A percentile compares a stretch with the other conserved stretches of the same genome.
phyloP scores from a whole-genome alignment of 1,140 invertebrate species.

The Lasioglossum baleicum region DNA sequence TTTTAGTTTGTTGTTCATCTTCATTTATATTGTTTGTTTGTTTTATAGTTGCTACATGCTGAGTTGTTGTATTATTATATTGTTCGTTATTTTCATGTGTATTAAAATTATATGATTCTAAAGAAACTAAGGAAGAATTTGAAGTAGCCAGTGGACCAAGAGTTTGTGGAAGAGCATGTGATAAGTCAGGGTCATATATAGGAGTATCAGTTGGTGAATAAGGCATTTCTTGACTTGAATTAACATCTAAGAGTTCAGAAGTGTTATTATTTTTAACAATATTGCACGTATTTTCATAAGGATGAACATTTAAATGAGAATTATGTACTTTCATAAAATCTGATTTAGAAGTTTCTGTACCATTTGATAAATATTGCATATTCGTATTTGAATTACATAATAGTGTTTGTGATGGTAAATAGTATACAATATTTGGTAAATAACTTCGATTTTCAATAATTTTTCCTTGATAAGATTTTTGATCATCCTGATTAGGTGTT shows the following conservation, averaged over 20 bases:
- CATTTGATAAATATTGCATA: conserved; percentile 61
- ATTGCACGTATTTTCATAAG: too few species aligned
- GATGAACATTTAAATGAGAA: conserved; percentile 14
- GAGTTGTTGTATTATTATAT: conserved; percentile 5
- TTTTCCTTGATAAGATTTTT: conserved; percentile 11
- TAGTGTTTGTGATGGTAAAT: neutral
- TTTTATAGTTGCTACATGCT: too few species aligned
- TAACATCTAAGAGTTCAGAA: conserved; percentile 5
- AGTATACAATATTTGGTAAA: conserved; percentile 27
- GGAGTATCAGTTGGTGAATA: conserved; percentile 66
- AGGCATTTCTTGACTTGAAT: conserved; percentile 51
- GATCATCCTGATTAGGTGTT: conserved; percentile 18
- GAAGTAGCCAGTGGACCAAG: neutral
- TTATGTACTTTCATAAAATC: conserved; percentile 22
- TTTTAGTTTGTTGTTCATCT: conserved; percentile 13
- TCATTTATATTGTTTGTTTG: neutral
- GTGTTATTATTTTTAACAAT: conserved; percentile 5
- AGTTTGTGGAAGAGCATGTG: conserved; percentile 34
- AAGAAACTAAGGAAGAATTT: conserved; percentile 6
- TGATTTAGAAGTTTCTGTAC: conserved; percentile 25
- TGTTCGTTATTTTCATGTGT: conserved; percentile 6
- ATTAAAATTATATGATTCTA: conserved; percentile 13
- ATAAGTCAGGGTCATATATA: conserved; percentile 48
- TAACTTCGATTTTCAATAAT: conserved; percentile 34
- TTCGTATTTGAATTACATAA: conserved; percentile 19